Evolutionary conservation across 2,888 invertebrate genomes (phyloP).

Genomic region (Tetropium fuscum): DNA sequence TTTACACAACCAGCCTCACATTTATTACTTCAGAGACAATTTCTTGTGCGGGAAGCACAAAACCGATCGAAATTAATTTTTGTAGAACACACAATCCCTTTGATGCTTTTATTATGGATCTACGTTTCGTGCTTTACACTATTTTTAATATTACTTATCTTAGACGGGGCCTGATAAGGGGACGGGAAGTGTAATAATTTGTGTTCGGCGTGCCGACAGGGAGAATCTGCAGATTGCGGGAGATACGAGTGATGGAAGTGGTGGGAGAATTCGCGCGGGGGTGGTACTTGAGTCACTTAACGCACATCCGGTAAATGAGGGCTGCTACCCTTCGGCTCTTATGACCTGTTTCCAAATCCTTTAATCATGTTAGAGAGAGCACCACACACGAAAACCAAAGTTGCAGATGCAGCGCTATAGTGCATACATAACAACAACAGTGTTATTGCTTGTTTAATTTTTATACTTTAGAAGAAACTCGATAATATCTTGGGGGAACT

Average conservation of each 20-base stretch:
- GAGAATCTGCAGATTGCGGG: slow-evolving; percentile 58
- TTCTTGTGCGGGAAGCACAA: not conserved
- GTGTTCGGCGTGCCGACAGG: slow-evolving; percentile 58
- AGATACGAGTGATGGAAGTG: slow-evolving; percentile 41
- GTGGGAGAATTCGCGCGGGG: slow-evolving; percentile 40
- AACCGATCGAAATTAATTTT: slow-evolving; percentile 30
- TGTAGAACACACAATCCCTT: slow-evolving; percentile 19
- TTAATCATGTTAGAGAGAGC: slow-evolving; percentile 54
- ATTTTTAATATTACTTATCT: slow-evolving; percentile 50
- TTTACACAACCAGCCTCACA: too few relatives aligned
- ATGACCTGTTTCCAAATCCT: slow-evolving; percentile 55
- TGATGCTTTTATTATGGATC: slow-evolving; percentile 35
- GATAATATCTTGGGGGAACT: too few relatives aligned
- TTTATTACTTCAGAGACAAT: not conserved
- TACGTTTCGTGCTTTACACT: slow-evolving; percentile 29
- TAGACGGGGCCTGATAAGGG: slow-evolving; percentile 43
- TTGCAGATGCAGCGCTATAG: too few relatives aligned
- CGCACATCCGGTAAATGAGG: slow-evolving; percentile 58
- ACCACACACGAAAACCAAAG: slow-evolving; percentile 39
- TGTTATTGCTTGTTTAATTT: too few relatives aligned
- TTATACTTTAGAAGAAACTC: too few relatives aligned
- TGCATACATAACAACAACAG: too few relatives aligned
- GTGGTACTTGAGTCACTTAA: slow-evolving; percentile 62
- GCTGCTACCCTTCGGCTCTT: slow-evolving; percentile 48
- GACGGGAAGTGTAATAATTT: slow-evolving; percentile 61